Conservation (phyloP, 92 coral and sea anemone genomes). For the Zoanthus gigantus region DNA sequence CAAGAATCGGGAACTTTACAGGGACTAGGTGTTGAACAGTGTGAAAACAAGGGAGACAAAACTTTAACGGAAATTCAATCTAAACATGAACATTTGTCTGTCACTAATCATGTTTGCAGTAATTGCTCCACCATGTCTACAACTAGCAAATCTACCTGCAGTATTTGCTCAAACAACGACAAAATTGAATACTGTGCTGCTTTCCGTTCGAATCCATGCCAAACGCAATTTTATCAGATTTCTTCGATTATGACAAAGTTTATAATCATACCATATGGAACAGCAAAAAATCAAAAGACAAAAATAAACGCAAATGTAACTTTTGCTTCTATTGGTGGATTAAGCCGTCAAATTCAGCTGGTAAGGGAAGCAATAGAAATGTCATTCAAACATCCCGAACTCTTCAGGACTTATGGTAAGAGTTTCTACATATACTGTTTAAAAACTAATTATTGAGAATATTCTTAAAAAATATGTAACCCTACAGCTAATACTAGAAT, state of each 20-base stretch:
- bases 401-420: constrained; percentile 89
- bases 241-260: constrained; percentile 81
- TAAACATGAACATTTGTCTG: neutral
- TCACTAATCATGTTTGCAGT: neutral
- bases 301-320: constrained; percentile 55
- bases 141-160: neutral
- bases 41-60: neutral
- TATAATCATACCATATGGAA: constrained; percentile 59
- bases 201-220: neutral
- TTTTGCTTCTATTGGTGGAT: constrained; percentile 89
- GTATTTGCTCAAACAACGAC: neutral
- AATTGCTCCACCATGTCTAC: neutral
- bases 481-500: too few relatives aligned
- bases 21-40: neutral
- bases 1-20: neutral
- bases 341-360: constrained; percentile 73
- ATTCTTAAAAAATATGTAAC: too few relatives aligned
- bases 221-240: constrained; percentile 65
- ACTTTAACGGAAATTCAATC: neutral
- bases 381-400: constrained; percentile 82
- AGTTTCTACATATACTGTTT: neutral
- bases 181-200: neutral
- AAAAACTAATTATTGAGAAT: neutral
- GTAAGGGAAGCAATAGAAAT: constrained; percentile 94
- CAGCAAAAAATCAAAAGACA: constrained; percentile 1